Evolutionary conservation across 1,140 invertebrate species (phyloP).

Genomic region (Orussus abietinus): DNA sequence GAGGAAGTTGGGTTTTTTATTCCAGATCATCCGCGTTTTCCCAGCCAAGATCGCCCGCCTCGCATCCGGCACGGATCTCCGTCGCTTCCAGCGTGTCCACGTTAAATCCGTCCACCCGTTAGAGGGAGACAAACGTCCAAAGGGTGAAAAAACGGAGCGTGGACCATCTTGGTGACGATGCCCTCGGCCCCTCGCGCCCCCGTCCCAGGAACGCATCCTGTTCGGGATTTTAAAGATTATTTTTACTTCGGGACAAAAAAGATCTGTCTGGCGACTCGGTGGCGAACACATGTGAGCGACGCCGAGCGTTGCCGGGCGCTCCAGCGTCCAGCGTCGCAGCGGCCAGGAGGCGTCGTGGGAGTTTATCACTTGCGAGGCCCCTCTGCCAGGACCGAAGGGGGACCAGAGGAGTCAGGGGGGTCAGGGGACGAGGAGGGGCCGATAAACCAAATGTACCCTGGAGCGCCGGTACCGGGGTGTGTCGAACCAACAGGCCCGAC

Average conservation of each 20-base stretch:
- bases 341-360: slow-evolving; percentile 21
- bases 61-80: too few relatives aligned
- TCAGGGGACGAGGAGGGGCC: too few relatives aligned
- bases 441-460: too few relatives aligned
- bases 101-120: slow-evolving; percentile 51
- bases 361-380: too few relatives aligned
- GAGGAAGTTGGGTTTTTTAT: too few relatives aligned
- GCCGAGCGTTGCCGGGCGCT: slow-evolving; percentile 11
- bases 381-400: too few relatives aligned
- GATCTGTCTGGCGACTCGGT: slow-evolving; percentile 50
- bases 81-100: too few relatives aligned
- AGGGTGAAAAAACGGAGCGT: slow-evolving; percentile 47
- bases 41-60: too few relatives aligned
- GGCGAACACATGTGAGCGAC: slow-evolving; percentile 22
- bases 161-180: slow-evolving; percentile 46
- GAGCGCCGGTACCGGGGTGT: too few relatives aligned
- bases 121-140: slow-evolving; percentile 43
- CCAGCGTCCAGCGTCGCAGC: slow-evolving; percentile 14
- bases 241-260: slow-evolving; percentile 54
- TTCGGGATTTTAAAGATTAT: slow-evolving; percentile 56
- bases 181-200: slow-evolving; percentile 23
- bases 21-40: too few relatives aligned
- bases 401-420: too few relatives aligned
- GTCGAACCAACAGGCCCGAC: too few relatives aligned
- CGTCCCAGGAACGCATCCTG: slow-evolving; percentile 44